These are phyloP conservation scores for Pollenia amentaria DNA, from an alignment of 2,888 invertebrate genomes.

Conservation along the genomic window DNA sequence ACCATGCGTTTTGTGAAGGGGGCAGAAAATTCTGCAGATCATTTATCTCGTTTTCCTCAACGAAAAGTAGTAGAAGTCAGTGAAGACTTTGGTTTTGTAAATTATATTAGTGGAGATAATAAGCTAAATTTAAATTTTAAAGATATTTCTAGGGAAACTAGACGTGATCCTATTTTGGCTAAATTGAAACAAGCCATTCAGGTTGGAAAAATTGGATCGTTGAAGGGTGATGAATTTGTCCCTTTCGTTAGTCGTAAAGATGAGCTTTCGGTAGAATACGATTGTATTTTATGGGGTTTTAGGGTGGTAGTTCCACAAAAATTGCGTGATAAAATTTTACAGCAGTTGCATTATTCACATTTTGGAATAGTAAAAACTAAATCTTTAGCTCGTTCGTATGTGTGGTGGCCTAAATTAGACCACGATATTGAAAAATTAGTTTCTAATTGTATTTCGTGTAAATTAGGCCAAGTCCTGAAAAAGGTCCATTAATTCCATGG, in stretches of 20 bases:
- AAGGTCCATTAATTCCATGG: slow-evolving; percentile 69
- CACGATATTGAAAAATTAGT: slow-evolving; percentile 62
- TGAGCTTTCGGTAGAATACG: slow-evolving; percentile 68
- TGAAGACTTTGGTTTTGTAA: neutral
- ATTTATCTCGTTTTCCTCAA: slow-evolving; percentile 36
- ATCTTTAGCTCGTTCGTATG: slow-evolving; percentile 55
- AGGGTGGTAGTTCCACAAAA: slow-evolving; percentile 63
- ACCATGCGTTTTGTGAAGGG: slow-evolving; percentile 48
- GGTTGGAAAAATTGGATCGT: neutral
- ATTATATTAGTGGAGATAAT: neutral
- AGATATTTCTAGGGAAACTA: no score
- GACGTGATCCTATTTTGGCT: no score
- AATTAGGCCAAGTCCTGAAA: slow-evolving; percentile 69
- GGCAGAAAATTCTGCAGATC: slow-evolving; percentile 53
- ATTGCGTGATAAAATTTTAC: slow-evolving; percentile 61
- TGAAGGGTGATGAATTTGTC: neutral
- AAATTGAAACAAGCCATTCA: neutral
- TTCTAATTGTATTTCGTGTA: slow-evolving; percentile 63
- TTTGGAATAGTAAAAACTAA: slow-evolving; percentile 73
- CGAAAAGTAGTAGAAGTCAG: neutral
- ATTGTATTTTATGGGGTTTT: slow-evolving; percentile 59
- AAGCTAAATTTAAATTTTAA: neutral
- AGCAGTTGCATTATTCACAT: slow-evolving; percentile 70
- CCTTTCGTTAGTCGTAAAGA: slow-evolving; percentile 3
- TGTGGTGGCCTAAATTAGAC: slow-evolving; percentile 66